These are phyloP conservation scores for Melanaphis sacchari DNA, from an alignment of 1,140 invertebrate species.

Conservation along the genomic window DNA sequence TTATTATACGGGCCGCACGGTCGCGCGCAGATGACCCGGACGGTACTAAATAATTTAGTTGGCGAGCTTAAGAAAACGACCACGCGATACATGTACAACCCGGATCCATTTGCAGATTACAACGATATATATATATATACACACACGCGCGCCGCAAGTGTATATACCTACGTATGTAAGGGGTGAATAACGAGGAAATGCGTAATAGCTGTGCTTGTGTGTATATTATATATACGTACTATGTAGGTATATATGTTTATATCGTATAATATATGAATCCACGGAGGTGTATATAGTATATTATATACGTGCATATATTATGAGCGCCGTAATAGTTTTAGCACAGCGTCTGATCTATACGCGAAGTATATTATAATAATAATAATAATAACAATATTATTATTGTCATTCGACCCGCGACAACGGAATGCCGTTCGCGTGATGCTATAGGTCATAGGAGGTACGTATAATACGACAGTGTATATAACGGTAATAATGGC, in stretches of 20 bases:
- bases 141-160: too few relatives aligned
- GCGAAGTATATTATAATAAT: neutral
- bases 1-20: neutral
- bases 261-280: neutral
- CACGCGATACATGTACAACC: neutral
- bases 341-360: neutral
- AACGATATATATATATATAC: neutral
- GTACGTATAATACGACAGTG: too few relatives aligned
- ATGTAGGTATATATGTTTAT: neutral
- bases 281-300: neutral
- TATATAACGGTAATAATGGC: neutral
- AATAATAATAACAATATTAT: too few relatives aligned
- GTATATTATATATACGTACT: neutral
- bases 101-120: conserved; percentile 48
- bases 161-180: neutral
- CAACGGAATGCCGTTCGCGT: neutral
- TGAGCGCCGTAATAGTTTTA: neutral
- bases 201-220: neutral
- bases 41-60: conserved; percentile 32
- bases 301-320: neutral
- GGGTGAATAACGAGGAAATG: neutral
- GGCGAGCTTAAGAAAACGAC: conserved; percentile 34
- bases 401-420: neutral
- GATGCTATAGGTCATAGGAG: too few relatives aligned
- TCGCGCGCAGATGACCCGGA: neutral